Evolutionary conservation across 2,797 vertebrate genomes (phyloP).

Genomic region (Poecile montanus): DNA sequence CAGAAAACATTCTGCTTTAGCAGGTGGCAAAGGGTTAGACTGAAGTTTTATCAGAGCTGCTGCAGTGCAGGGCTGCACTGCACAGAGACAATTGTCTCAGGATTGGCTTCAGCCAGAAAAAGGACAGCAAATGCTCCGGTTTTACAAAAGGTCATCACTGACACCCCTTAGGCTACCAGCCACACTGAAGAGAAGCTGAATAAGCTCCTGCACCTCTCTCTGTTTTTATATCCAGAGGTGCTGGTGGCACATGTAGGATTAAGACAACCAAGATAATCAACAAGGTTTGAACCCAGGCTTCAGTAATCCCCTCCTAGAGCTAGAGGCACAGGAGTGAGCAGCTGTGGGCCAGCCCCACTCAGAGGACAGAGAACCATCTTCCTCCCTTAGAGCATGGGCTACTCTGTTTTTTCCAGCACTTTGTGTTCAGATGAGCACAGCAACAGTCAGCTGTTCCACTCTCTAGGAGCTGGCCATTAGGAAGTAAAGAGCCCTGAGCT

Average conservation of each 20-base stretch:
- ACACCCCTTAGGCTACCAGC: background rate
- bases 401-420: background rate
- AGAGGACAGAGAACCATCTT: background rate
- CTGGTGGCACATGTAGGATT: background rate
- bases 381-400: background rate
- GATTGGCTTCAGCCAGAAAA: background rate
- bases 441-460: background rate
- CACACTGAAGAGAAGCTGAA: background rate
- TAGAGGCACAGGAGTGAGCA: background rate
- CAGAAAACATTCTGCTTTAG: constrained; percentile 53
- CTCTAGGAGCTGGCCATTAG: background rate
- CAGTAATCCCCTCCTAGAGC: background rate
- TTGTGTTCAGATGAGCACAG: background rate
- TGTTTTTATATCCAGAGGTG: background rate
- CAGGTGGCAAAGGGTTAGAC: constrained; percentile 48
- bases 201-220: background rate
- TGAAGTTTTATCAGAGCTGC: constrained; percentile 31
- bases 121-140: background rate
- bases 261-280: background rate
- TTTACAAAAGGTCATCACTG: background rate
- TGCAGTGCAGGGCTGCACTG: background rate
- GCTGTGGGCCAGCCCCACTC: background rate
- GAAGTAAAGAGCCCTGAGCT: background rate
- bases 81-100: constrained; percentile 44
- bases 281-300: background rate